Base-by-base conservation (phyloP, 2,113 vertebrate genomes). In the Calcarius ornatus region DNA sequence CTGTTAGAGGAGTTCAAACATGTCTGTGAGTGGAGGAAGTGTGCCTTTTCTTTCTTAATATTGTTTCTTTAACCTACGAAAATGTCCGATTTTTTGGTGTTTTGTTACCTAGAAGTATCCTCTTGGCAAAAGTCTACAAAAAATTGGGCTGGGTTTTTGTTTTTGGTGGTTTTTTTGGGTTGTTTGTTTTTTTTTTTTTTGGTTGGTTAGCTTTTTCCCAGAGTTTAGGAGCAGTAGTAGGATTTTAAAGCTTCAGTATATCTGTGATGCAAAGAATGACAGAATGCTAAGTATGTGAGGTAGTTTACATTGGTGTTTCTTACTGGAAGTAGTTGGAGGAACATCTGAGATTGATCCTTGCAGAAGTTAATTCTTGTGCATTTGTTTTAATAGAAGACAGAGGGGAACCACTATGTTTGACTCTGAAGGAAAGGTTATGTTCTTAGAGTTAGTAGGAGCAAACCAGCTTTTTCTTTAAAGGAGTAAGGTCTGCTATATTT, bases 11-110 rank as follows among this genome's bases (percentile, higher is more conserved):
- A 10, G 6, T 71, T 82, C 42, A 82, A 45, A 69, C 3, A 11
- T 15, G 1, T 42, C 48, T 79, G 21, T 40, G 65, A 21, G 10
- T 72, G 40, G 21, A 79, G 47, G 19, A 75, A 68, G 23, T 75
- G 10, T 81, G 30, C 8, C 68, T 70, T 89, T 89, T 69, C 21
- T 73, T 56, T 48, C 10, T 40, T 40, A 40, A 2, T 72, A 35
- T 9, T 0, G 14, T 27, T 78, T 60, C 35, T 77, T 57, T 16
- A 73, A 45, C 6, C 6, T 66, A 35, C 3, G 8, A 21, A 81
- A 81, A 22, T 0, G 0, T 14, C 1, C 2, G 13, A 7, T 33
- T 6, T 71, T 61, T 70, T 10, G 38, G 6, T 75, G 30, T 37
- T 94, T 65, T 75, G 16, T 54, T 86, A 19, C 24, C 23, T 78